A percentile compares a stretch with the other conserved stretches of the same genome.
These are phyloP conservation scores for Micronycteris hirsuta DNA, from an alignment of 2,113 vertebrate genomes.

Conservation along the genomic window DNA sequence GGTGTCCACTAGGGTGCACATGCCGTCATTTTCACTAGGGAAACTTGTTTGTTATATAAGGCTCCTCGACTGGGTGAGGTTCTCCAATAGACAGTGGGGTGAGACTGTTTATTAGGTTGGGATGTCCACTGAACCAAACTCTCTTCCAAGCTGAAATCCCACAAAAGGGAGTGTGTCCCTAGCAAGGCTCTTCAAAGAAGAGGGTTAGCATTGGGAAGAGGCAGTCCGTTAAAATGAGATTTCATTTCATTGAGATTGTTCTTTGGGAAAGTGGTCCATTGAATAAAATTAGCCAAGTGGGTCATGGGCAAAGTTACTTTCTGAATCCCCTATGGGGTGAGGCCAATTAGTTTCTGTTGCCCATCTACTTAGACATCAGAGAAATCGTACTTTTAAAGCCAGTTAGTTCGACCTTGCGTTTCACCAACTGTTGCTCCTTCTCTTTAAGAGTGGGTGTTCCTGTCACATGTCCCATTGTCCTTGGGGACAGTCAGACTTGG, in stretches of 20 bases:
- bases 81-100: background rate
- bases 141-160: background rate
- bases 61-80: background rate
- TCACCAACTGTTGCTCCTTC: background rate
- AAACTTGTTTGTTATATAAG: background rate
- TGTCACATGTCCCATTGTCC: background rate
- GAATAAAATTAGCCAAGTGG: background rate
- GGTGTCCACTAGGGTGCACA: background rate
- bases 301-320: background rate
- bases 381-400: background rate
- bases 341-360: background rate
- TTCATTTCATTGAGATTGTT: background rate
- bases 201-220: background rate
- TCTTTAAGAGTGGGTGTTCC: background rate
- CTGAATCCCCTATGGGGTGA: background rate
- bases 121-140: background rate
- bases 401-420: background rate
- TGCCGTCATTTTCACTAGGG: background rate
- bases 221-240: background rate
- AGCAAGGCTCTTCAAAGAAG: background rate
- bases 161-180: background rate
- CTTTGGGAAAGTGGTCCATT: background rate
- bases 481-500: background rate
- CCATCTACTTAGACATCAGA: background rate
- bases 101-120: background rate